Evolutionary conservation across 2,113 vertebrate genomes (phyloP).

Genomic region (Corvus moneduloides): DNA sequence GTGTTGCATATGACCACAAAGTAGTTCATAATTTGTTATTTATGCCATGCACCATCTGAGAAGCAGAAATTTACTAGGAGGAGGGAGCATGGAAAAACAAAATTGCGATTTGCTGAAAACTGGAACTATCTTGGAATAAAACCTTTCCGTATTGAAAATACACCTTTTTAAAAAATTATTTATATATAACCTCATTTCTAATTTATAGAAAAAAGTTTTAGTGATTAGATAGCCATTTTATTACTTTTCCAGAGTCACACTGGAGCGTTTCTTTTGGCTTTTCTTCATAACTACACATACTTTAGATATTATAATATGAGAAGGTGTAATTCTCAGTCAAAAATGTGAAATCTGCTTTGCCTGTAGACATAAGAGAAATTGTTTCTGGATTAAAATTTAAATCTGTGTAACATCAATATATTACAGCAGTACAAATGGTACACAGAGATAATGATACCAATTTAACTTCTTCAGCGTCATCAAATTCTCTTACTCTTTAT

Average conservation of each 20-base stretch:
- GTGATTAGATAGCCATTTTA: neutral
- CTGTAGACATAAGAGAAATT: neutral
- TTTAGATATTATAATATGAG: neutral
- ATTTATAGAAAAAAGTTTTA: neutral
- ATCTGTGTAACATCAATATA: neutral
- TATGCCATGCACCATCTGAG: neutral
- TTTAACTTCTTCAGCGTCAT: neutral
- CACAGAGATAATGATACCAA: neutral
- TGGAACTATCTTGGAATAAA: neutral
- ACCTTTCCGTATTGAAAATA: neutral
- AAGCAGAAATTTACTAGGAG: neutral
- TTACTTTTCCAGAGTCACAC: neutral
- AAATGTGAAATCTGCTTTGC: neutral
- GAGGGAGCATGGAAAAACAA: neutral
- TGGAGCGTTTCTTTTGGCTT: neutral
- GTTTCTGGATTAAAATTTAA: neutral
- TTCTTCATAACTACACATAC: neutral
- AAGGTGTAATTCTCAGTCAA: neutral
- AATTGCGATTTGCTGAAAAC: neutral
- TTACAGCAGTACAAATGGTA: neutral
- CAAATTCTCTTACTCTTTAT: neutral
- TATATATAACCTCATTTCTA: neutral
- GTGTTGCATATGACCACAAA: neutral
- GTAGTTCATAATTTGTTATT: neutral
- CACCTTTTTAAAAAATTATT: no score